Evolutionary conservation across 2,888 invertebrate species (phyloP).

Genomic region (Drosophila mettleri): DNA sequence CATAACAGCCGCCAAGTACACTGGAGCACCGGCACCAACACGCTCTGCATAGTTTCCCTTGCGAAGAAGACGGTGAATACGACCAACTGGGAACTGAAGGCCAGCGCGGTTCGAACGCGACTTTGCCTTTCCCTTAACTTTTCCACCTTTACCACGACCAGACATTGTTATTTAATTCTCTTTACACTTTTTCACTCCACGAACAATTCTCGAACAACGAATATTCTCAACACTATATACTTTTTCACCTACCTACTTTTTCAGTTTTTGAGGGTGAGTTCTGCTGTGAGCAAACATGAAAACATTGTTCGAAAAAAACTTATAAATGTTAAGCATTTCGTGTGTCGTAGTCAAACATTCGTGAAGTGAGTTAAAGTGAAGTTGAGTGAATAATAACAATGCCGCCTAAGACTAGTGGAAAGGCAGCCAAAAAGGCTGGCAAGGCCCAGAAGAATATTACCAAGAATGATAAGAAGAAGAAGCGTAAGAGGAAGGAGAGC

Average conservation of each 20-base stretch:
- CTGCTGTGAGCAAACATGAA: slow-evolving; percentile 14
- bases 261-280: slow-evolving; percentile 3
- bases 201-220: slow-evolving; percentile 13
- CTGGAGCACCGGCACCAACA: slow-evolving; percentile 86
- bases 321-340: slow-evolving; percentile 20
- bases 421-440: slow-evolving; percentile 86
- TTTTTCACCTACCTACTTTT: slow-evolving; percentile 19
- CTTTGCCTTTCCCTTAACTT: slow-evolving; percentile 85
- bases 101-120: slow-evolving; percentile 87
- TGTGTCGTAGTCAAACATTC: not conserved
- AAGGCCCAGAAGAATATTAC: slow-evolving; percentile 87
- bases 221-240: not conserved
- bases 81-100: slow-evolving; percentile 87
- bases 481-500: slow-evolving; percentile 60
- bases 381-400: slow-evolving; percentile 40
- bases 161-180: slow-evolving; percentile 79
- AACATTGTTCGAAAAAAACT: slow-evolving; percentile 25
- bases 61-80: slow-evolving; percentile 87
- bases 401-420: slow-evolving; percentile 84
- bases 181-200: slow-evolving; percentile 10
- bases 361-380: slow-evolving; percentile 32
- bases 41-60: slow-evolving; percentile 87
- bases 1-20: slow-evolving; percentile 87
- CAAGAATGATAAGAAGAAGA: slow-evolving; percentile 87
- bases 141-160: slow-evolving; percentile 83